These are phyloP conservation scores for Exaiptasia diaphana DNA, from an alignment of 64 coral and sea anemone species.

Conservation along the genomic window DNA sequence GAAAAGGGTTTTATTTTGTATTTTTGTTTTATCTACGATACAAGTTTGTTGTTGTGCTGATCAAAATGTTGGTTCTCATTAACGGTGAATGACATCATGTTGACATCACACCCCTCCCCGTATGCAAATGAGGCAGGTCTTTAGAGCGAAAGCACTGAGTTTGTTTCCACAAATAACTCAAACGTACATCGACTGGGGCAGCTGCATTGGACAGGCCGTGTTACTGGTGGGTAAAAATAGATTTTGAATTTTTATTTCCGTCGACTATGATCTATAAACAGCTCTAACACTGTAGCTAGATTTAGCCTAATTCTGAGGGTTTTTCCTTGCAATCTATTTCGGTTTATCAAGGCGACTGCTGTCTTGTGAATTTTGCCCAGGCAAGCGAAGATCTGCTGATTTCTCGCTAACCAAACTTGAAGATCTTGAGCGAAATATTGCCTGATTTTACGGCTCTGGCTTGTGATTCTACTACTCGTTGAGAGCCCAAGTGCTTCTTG, in stretches of 20 bases:
- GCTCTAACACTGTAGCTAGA: slow-evolving; percentile 44
- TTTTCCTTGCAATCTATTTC: background rate
- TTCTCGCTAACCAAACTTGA: too few relatives aligned
- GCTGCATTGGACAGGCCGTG: slow-evolving; percentile 80
- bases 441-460: background rate
- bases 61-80: slow-evolving; percentile 54
- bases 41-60: background rate
- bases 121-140: slow-evolving; percentile 78
- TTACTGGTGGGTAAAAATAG: slow-evolving; percentile 99
- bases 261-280: slow-evolving; percentile 97
- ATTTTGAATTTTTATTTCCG: slow-evolving; percentile 99
- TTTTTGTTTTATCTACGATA: too few relatives aligned
- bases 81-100: slow-evolving; percentile 70
- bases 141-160: slow-evolving; percentile 59
- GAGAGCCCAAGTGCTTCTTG: background rate
- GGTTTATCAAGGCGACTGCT: background rate
- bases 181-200: slow-evolving; percentile 88
- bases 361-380: background rate
- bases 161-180: slow-evolving; percentile 97
- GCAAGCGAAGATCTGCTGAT: background rate
- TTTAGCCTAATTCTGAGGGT: slow-evolving; percentile 5
- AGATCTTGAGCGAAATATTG: slow-evolving; percentile 8
- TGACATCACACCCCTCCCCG: slow-evolving; percentile 81
- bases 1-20: too few relatives aligned
- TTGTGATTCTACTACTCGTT: background rate